Evolutionary conservation across 2,888 invertebrate species (phyloP).

Genomic region (Pteria penguin): DNA sequence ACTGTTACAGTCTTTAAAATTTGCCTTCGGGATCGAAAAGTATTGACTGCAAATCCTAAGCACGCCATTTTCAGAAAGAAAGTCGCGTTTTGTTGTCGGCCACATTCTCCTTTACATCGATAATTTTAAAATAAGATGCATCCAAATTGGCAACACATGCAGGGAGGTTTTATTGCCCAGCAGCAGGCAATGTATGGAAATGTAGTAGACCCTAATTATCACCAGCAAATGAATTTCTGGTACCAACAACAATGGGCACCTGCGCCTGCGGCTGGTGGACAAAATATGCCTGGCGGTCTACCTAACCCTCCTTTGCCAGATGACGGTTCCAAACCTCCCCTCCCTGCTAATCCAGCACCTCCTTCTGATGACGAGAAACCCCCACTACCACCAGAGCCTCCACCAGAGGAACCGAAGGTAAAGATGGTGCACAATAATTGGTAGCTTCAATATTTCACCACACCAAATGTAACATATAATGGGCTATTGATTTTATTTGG

Average conservation of each 20-base stretch:
- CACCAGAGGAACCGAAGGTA: slow-evolving; percentile 60
- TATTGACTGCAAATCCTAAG: no score
- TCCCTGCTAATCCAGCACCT: slow-evolving; percentile 58
- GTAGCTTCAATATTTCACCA: background rate
- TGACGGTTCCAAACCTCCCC: slow-evolving; percentile 27
- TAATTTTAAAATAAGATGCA: no score
- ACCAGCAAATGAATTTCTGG: slow-evolving; percentile 54
- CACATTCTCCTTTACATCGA: no score
- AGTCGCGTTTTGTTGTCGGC: no score
- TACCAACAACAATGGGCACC: slow-evolving; percentile 47
- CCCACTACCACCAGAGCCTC: slow-evolving; percentile 75
- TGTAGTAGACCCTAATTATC: slow-evolving; percentile 16
- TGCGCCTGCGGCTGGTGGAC: slow-evolving; percentile 13
- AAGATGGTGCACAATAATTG: background rate
- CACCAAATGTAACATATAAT: no score
- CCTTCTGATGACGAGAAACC: slow-evolving; percentile 72
- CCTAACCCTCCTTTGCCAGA: slow-evolving; percentile 16
- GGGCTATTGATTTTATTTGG: no score
- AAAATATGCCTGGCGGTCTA: background rate
- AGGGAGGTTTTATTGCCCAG: slow-evolving; percentile 2
- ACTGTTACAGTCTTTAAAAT: no score
- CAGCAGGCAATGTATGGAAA: slow-evolving; percentile 20
- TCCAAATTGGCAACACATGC: slow-evolving; percentile 32
- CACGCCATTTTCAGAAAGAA: no score
- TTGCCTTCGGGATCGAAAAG: no score